Evolutionary conservation across 2,113 vertebrate genomes (phyloP).

Genomic region (Oreocharis arfaki): DNA sequence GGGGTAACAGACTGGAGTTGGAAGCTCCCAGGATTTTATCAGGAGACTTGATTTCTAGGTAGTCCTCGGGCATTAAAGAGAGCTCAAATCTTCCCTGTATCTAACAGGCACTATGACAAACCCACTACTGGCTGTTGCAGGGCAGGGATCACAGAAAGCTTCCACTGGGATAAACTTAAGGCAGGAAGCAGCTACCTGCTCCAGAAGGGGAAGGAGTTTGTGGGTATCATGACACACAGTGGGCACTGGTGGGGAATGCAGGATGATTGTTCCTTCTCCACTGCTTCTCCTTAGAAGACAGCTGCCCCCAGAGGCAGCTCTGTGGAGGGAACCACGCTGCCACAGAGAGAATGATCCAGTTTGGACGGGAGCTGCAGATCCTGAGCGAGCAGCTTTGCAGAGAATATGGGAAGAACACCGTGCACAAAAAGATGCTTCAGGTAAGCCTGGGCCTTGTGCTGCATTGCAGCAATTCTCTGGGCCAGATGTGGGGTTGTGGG

Average conservation of each 20-base stretch:
- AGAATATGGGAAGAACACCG: slow-evolving; percentile 90
- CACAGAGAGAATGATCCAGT: slow-evolving; percentile 97
- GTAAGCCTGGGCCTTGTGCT: slow-evolving; percentile 48
- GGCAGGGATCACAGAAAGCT: background rate
- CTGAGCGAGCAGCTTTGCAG: slow-evolving; percentile 92
- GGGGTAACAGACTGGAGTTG: background rate
- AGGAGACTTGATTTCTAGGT: background rate
- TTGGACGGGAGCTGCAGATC: slow-evolving; percentile 92
- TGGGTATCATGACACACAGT: background rate
- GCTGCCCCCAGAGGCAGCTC: slow-evolving; percentile 85
- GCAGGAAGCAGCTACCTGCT: background rate
- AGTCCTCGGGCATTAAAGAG: background rate
- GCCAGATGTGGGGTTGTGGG: background rate
- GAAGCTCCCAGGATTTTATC: background rate
- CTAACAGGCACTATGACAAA: background rate
- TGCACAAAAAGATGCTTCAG: slow-evolving; percentile 90
- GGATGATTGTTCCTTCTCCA: background rate
- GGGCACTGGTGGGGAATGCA: background rate
- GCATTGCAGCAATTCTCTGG: background rate
- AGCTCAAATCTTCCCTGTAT: background rate
- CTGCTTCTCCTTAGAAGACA: slow-evolving; percentile 75
- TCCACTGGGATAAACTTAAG: background rate
- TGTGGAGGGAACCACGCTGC: slow-evolving; percentile 95
- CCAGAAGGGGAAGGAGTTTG: background rate
- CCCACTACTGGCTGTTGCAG: background rate